Conservation (phyloP, 2,888 invertebrate genomes). For the Alentia gelatinosa region DNA sequence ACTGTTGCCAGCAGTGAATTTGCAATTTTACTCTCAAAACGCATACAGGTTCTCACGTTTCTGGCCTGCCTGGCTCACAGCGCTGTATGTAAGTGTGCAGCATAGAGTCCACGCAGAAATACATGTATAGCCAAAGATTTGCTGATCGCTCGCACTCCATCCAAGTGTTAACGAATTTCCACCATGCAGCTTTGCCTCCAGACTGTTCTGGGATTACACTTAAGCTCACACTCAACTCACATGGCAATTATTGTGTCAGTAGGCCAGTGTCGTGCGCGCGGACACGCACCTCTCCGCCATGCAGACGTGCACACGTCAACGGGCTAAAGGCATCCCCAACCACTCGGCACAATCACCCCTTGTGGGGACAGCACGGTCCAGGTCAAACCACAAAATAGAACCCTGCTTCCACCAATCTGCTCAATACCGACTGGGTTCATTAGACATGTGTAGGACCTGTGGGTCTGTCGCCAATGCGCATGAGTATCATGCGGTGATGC, state of each 20-base stretch:
- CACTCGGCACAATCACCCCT: not conserved
- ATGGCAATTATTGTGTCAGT: not conserved
- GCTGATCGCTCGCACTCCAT: too few species aligned
- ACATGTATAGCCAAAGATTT: too few species aligned
- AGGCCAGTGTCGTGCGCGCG: not conserved
- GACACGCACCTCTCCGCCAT: not conserved
- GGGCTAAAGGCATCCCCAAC: not conserved
- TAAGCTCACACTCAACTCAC: too few species aligned
- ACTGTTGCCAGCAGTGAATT: too few species aligned
- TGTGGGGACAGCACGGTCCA: not conserved
- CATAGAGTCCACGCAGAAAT: too few species aligned
- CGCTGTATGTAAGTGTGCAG: too few species aligned
- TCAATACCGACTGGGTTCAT: not conserved
- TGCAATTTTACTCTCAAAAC: too few species aligned
- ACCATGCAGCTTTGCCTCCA: too few species aligned
- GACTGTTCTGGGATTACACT: too few species aligned
- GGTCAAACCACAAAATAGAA: not conserved
- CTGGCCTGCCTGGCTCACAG: too few species aligned
- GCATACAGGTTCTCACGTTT: too few species aligned
- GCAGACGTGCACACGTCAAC: not conserved
- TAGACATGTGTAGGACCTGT: not conserved
- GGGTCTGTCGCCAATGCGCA: not conserved
- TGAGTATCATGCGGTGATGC: not conserved
- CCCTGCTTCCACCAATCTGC: not conserved
- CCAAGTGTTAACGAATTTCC: too few species aligned